A percentile compares a stretch with the other conserved stretches of the same genome.
Conservation (phyloP, 2,113 vertebrate species). For the Sinosuthora webbiana region DNA sequence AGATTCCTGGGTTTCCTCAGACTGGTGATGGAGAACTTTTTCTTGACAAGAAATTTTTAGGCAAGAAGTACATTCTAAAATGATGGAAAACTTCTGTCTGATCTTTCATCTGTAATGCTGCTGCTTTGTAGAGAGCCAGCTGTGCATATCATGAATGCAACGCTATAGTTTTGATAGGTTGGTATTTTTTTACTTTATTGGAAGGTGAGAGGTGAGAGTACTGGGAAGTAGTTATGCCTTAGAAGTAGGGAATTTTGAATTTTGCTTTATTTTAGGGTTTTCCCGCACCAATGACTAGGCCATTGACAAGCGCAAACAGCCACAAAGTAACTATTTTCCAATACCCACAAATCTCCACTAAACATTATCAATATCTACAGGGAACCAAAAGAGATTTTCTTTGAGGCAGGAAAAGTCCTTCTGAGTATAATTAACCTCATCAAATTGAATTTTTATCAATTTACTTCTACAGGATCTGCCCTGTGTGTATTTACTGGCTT, state of each 20-base stretch:
- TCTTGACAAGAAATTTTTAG: not conserved
- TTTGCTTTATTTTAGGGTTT: not conserved
- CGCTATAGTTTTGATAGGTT: not conserved
- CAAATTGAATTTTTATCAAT: conserved; percentile 50
- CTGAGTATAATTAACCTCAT: conserved; percentile 41
- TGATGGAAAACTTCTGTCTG: not conserved
- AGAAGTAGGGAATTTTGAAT: not conserved
- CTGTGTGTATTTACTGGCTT: conserved; percentile 18
- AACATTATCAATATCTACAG: not conserved
- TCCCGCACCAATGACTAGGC: not conserved
- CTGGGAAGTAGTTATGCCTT: not conserved
- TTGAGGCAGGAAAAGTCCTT: not conserved
- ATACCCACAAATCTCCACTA: not conserved
- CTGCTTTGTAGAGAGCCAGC: not conserved
- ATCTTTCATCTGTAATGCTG: not conserved
- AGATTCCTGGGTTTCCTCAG: not conserved
- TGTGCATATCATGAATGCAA: not conserved
- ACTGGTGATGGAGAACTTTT: not conserved
- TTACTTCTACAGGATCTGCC: conserved; percentile 17
- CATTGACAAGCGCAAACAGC: not conserved
- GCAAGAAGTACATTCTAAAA: not conserved
- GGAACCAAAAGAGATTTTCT: not conserved
- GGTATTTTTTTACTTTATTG: not conserved
- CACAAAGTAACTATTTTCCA: not conserved
- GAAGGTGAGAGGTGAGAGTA: not conserved